A percentile compares a stretch with the other conserved stretches of the same genome.
Conservation (phyloP, 2,113 vertebrate genomes). For the Onychorhynchus coronatus region DNA sequence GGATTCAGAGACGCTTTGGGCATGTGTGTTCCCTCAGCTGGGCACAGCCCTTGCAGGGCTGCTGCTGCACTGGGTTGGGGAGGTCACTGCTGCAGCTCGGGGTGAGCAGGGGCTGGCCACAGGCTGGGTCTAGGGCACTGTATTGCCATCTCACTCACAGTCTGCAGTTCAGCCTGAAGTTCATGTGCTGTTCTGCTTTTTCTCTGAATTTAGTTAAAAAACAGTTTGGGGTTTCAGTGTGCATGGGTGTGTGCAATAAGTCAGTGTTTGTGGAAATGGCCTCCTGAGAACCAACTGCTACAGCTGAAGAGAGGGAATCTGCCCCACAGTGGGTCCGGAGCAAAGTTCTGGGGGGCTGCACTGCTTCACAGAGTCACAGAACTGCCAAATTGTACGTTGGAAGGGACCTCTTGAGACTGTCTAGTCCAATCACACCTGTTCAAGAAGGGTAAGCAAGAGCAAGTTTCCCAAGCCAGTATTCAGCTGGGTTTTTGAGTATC, state of each 20-base stretch:
- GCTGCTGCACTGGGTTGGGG: background rate
- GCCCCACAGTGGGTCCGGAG: background rate
- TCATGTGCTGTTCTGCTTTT: background rate
- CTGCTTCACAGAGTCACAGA: background rate
- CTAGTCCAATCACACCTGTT: background rate
- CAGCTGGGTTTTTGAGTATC: background rate
- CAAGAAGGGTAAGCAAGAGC: background rate
- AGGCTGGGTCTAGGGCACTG: accelerated
- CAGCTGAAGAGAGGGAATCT: background rate
- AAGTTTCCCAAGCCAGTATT: background rate
- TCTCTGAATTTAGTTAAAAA: background rate
- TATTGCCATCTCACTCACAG: background rate
- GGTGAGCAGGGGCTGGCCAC: background rate
- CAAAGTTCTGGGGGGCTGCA: background rate
- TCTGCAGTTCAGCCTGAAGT: background rate
- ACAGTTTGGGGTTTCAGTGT: background rate
- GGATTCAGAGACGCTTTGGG: background rate
- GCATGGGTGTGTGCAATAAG: too few relatives aligned
- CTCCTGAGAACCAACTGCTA: background rate
- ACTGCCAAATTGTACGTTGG: accelerated
- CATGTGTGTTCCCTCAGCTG: background rate
- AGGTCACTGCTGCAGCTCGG: accelerated
- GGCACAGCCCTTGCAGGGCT: background rate
- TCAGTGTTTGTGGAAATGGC: background rate
- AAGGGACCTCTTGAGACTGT: background rate